These are phyloP conservation scores for Phoenicopterus ruber DNA, from an alignment of 2,113 vertebrate genomes.

Conservation along the genomic window DNA sequence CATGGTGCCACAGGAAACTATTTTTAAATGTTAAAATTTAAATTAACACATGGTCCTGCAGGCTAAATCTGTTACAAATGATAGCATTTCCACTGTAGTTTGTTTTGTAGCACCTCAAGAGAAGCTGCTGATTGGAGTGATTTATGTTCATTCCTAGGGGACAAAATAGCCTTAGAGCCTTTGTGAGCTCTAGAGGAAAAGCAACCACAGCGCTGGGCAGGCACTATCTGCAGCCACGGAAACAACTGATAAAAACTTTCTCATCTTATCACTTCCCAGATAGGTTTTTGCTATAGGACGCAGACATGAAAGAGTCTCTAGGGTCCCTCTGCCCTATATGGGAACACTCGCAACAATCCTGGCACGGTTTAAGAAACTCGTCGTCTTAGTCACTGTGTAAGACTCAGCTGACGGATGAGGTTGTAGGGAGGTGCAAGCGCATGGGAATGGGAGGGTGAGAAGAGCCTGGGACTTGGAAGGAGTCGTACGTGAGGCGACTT, in stretches of 20 bases:
- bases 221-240: neutral
- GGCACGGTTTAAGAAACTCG: neutral
- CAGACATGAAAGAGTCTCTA: neutral
- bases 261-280: neutral
- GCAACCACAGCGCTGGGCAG: neutral
- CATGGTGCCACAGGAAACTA: neutral
- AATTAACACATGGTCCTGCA: neutral
- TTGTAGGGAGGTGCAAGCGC: neutral
- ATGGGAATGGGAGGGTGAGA: neutral
- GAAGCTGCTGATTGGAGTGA: constrained; percentile 17
- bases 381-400: neutral
- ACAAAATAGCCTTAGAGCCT: neutral
- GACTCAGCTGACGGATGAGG: neutral
- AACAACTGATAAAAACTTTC: neutral
- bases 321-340: neutral
- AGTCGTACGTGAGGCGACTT: neutral
- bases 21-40: constrained; percentile 17
- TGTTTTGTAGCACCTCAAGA: constrained; percentile 1
- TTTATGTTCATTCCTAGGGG: constrained; percentile 10
- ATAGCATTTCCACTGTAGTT: constrained; percentile 31
- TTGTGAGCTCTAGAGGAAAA: neutral
- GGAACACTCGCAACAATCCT: neutral
- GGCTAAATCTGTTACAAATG: constrained; percentile 29
- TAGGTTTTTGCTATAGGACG: neutral
- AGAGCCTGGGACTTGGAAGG: neutral